Percentiles rank a stretch among this genome's conserved stretches.
phyloP scores from a whole-genome alignment of 1,140 invertebrate genomes.

The Lordiphosa collinella region DNA sequence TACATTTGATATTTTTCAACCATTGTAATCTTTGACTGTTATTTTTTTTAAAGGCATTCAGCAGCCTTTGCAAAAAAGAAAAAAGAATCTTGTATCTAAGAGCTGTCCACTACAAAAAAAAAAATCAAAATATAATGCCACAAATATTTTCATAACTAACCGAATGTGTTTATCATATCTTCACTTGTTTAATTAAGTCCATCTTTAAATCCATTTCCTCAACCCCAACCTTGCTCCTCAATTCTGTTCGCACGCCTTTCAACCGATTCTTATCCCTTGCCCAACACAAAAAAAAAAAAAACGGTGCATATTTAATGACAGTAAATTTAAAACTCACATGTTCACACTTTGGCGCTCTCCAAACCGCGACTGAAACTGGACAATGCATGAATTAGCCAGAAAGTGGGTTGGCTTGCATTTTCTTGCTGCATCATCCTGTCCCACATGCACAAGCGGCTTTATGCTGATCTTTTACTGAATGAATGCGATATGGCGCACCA shows the following conservation, averaged over 20 bases:
- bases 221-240: too few species aligned
- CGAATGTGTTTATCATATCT: too few species aligned
- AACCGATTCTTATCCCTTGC: conserved; percentile 25
- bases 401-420: conserved; percentile 55
- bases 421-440: conserved; percentile 59
- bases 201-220: too few species aligned
- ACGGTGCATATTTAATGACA: conserved; percentile 46
- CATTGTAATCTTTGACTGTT: conserved; percentile 68
- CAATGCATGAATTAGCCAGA: conserved; percentile 49
- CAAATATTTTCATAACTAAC: conserved; percentile 38
- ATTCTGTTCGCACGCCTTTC: conserved; percentile 39
- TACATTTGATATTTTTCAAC: conserved; percentile 23
- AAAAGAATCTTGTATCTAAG: conserved; percentile 15
- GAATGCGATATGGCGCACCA: conserved; percentile 42
- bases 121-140: conserved; percentile 58
- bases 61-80: conserved; percentile 2
- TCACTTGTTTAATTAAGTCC: too few species aligned
- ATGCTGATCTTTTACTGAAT: conserved; percentile 49
- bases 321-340: conserved; percentile 46
- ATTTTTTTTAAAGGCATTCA: conserved; percentile 28
- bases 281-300: conserved; percentile 5
- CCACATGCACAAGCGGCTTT: conserved; percentile 1
- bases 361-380: conserved; percentile 22
- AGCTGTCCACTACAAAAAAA: conserved; percentile 1
- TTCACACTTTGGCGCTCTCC: conserved; percentile 38